A percentile compares a stretch with the other conserved stretches of the same genome.
phyloP scores from a whole-genome alignment of 2,888 invertebrate genomes.

The Ecdyonurus torrentis region DNA sequence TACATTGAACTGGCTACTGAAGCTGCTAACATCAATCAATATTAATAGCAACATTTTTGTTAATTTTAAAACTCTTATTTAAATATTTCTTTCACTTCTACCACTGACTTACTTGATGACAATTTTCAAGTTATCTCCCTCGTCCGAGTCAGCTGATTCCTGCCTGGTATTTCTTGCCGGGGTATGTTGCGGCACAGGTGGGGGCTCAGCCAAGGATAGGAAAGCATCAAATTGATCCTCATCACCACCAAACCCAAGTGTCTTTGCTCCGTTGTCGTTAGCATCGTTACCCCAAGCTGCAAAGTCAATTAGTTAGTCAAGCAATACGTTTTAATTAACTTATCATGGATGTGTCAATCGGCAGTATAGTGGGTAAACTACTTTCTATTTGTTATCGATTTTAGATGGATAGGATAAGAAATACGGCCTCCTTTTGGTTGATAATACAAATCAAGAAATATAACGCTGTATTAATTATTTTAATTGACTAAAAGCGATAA shows the following conservation, averaged over 20 bases:
- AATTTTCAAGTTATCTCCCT: slow-evolving; percentile 56
- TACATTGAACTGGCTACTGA: too few species aligned
- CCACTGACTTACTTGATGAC: slow-evolving; percentile 57
- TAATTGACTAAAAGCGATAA: too few species aligned
- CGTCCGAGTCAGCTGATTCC: slow-evolving; percentile 61
- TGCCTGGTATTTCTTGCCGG: slow-evolving; percentile 21
- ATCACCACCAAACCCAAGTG: slow-evolving; percentile 62
- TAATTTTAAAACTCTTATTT: too few species aligned
- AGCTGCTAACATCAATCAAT: too few species aligned
- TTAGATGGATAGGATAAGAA: background rate
- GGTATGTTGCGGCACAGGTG: slow-evolving; percentile 39
- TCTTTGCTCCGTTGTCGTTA: slow-evolving; percentile 36
- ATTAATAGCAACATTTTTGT: too few species aligned
- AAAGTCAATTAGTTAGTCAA: slow-evolving; percentile 7
- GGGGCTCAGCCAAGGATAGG: slow-evolving; percentile 59
- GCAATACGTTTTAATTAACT: too few species aligned
- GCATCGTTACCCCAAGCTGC: slow-evolving; percentile 27
- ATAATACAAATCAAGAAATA: too few species aligned
- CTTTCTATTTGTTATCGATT: background rate
- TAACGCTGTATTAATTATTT: too few species aligned
- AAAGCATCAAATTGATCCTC: slow-evolving; percentile 27
- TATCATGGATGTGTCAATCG: too few species aligned
- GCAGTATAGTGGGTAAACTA: background rate
- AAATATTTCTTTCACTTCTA: too few species aligned
- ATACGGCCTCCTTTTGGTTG: too few species aligned